Evolutionary conservation across 2,797 vertebrate species (phyloP).

Genomic region (Onychomys leucogaster): DNA sequence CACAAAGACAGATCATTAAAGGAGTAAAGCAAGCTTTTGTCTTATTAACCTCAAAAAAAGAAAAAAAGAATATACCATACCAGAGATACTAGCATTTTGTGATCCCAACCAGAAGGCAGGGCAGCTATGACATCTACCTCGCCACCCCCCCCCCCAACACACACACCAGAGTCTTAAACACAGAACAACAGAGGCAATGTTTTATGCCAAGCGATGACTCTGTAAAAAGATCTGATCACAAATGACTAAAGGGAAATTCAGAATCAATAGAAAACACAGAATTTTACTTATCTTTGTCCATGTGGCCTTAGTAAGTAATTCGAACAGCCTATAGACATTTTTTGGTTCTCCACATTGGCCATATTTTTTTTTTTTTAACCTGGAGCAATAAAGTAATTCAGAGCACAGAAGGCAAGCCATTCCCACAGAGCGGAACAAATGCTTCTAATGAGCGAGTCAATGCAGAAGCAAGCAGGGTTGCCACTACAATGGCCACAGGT

Average conservation of each 20-base stretch:
- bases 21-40: background rate
- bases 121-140: background rate
- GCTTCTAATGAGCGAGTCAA: conserved; percentile 63
- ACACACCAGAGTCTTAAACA: background rate
- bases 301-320: background rate
- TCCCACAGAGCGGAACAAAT: conserved; percentile 39
- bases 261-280: background rate
- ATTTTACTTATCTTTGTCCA: background rate
- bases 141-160: background rate
- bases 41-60: background rate
- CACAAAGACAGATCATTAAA: background rate
- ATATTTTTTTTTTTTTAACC: background rate
- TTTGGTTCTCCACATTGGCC: background rate
- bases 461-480: conserved; percentile 51
- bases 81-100: background rate
- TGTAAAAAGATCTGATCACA: background rate
- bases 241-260: background rate
- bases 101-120: background rate
- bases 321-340: background rate
- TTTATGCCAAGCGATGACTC: conserved; percentile 11
- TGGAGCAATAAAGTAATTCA: conserved; percentile 15
- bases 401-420: conserved; percentile 10
- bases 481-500: conserved; percentile 7
- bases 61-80: background rate
- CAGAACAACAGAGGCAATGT: background rate